Evolutionary conservation across 2,113 vertebrate genomes (phyloP).

Genomic region (Hemiscyllium ocellatum): DNA sequence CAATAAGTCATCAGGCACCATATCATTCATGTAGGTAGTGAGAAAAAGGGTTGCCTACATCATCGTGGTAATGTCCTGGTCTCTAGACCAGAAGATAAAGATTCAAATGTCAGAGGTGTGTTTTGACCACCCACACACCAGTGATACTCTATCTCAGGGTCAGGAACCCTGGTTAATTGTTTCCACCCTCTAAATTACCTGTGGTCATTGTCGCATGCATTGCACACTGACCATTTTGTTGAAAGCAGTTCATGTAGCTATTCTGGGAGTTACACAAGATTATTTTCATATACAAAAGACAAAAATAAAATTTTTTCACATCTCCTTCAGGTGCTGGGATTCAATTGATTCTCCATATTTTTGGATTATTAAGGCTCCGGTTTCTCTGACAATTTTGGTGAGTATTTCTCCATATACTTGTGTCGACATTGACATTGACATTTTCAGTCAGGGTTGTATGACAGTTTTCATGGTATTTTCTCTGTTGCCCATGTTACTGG

Average conservation of each 20-base stretch:
- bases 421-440: background rate
- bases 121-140: background rate
- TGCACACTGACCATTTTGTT: background rate
- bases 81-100: too few relatives aligned
- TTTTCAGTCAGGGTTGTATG: background rate
- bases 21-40: too few relatives aligned
- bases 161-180: background rate
- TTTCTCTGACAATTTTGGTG: slow-evolving; percentile 10
- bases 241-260: background rate
- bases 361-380: slow-evolving; percentile 27
- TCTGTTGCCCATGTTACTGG: background rate
- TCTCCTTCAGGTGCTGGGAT: background rate
- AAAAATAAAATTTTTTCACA: background rate
- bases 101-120: too few relatives aligned
- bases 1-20: too few relatives aligned
- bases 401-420: background rate
- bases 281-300: background rate
- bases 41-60: too few relatives aligned
- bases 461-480: background rate
- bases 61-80: too few relatives aligned
- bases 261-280: background rate
- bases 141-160: background rate
- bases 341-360: slow-evolving; percentile 2
- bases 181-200: background rate
- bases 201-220: background rate